Evolutionary conservation across 2,888 invertebrate species (phyloP).

Genomic region (Andrena fulva): DNA sequence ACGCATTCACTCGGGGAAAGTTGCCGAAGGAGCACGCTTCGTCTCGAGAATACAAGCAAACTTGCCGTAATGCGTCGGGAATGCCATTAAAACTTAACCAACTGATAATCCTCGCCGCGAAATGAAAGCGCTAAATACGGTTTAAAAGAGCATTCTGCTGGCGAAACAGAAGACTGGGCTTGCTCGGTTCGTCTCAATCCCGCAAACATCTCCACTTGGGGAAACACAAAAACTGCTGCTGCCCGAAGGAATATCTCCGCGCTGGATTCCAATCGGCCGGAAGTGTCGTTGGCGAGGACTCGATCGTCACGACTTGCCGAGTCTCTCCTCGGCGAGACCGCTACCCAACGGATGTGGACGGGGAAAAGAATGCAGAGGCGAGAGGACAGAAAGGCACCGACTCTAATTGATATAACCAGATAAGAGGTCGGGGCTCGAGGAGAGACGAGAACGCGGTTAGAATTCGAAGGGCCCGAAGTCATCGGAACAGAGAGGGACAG

Average conservation of each 20-base stretch:
- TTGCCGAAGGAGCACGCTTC: conserved; percentile 26
- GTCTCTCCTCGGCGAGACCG: not conserved
- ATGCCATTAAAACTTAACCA: conserved; percentile 36
- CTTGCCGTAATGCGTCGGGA: conserved; percentile 15
- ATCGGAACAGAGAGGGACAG: not conserved
- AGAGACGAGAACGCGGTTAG: conserved; percentile 60
- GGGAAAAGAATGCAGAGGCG: conserved; percentile 55
- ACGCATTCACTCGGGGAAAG: conserved; percentile 22
- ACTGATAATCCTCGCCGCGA: conserved; percentile 16
- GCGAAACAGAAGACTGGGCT: not conserved
- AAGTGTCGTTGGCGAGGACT: conserved; percentile 57
- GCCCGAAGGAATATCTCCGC: not conserved
- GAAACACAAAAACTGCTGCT: too few relatives aligned
- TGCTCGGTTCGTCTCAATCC: not conserved
- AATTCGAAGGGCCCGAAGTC: conserved; percentile 59
- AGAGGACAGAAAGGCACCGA: conserved; percentile 50
- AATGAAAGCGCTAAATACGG: not conserved
- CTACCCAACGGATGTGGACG: not conserved
- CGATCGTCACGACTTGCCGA: conserved; percentile 25
- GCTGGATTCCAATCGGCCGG: conserved; percentile 46
- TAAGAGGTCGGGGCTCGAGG: conserved; percentile 54
- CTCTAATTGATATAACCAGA: conserved; percentile 72
- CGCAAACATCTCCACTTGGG: too few relatives aligned
- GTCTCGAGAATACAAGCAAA: conserved; percentile 8
- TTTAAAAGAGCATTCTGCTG: conserved; percentile 5